Evolutionary conservation across 37 sponge, comb jelly and placozoan species (phyloP), one percentile per base, ranked within the genome.

Genomic region (Aphrocallistes beatrix): DNA sequence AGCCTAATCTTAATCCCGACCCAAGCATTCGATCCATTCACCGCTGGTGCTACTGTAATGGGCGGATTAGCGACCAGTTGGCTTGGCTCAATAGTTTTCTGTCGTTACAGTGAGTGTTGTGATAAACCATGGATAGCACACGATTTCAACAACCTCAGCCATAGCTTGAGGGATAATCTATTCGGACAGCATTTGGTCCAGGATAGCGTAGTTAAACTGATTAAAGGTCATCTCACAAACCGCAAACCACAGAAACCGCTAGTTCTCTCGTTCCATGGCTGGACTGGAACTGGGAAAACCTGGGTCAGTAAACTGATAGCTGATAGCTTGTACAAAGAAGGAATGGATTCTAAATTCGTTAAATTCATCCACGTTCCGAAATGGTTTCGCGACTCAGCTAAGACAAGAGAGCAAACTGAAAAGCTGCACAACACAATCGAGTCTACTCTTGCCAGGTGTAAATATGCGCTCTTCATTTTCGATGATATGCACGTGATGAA

Each of bases 141-240:
- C 8, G n/a, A 60, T 13, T 3, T 60, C 21, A 60, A 19, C 10
- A 60, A 60, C n/a, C 75, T 60, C 3, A 60, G 28, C 10, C 21
- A 19, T 8, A 60, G 21, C n/a, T 42, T 84, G 3, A 38, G n/a
- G 6, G 82, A 84, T 25, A 47, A 23, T 23, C 28, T 84, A 34
- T 84, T 28, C 75, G 85, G 85, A 23, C 85, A 84, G 32, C 85
- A 84, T 84, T 50, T 84, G n/a, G 85, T 84, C 8, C 51, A 37
- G 17, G 38, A 84, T 13, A 21, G 82, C 6, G 85, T 50, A 6
- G 21, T 37, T 75, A 42, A 49, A 25, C 21, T 84, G n/a, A 50
- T 84, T 37, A 19, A 23, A 84, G 85, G 51, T 21, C 85, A 84
- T 49, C 17, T 42, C 9, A 84, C 40, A 3, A 84, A 84, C 75